A percentile compares a stretch with the other conserved stretches of the same genome.
phyloP scores from a whole-genome alignment of 2,113 vertebrate species.

The Solea solea region DNA sequence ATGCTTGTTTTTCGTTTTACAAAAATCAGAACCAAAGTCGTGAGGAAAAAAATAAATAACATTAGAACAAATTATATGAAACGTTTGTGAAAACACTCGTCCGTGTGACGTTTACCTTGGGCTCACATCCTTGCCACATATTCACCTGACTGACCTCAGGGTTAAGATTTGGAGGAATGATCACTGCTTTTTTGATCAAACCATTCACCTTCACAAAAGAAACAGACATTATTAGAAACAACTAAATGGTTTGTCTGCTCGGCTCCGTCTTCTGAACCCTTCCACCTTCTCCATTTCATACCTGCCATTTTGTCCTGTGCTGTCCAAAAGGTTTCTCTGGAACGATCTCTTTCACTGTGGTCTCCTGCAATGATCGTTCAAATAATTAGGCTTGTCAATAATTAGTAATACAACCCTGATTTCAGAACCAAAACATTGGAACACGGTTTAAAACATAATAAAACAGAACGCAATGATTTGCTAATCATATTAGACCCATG shows the following conservation, averaged over 20 bases:
- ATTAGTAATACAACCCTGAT: not conserved
- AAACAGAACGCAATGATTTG: too few relatives aligned
- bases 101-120: conserved; percentile 41
- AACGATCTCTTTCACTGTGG: conserved; percentile 13
- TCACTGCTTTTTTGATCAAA: conserved; percentile 34
- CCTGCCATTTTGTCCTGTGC: conserved; percentile 61
- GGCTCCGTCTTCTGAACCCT: not conserved
- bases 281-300: conserved; percentile 25
- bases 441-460: too few relatives aligned
- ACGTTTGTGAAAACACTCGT: not conserved
- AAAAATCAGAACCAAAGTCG: too few relatives aligned
- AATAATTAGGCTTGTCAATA: not conserved
- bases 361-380: conserved; percentile 53
- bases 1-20: too few relatives aligned
- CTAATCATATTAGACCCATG: too few relatives aligned
- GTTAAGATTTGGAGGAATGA: conserved; percentile 45
- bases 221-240: not conserved
- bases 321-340: conserved; percentile 38
- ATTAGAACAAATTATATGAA: too few relatives aligned
- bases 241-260: not conserved
- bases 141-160: conserved; percentile 53
- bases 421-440: too few relatives aligned
- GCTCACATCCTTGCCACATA: conserved; percentile 49
- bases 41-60: too few relatives aligned
- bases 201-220: conserved; percentile 32